phyloP scores from a whole-genome alignment of 2,888 invertebrate species.

The Nezara viridula region DNA sequence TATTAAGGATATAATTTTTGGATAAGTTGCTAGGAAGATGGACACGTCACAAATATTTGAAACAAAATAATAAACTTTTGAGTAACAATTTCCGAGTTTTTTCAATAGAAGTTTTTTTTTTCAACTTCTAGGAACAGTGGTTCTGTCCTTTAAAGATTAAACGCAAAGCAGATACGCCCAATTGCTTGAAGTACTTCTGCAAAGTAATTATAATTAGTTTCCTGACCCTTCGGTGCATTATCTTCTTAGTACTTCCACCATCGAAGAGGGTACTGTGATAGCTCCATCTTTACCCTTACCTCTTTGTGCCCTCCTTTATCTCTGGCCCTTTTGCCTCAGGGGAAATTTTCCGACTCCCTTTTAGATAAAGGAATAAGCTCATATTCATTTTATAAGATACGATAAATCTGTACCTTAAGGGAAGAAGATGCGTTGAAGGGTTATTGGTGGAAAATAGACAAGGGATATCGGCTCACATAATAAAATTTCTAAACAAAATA shows the following conservation, averaged over 20 bases:
- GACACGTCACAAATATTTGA: too few relatives aligned
- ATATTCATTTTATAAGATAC: slow-evolving; percentile 55
- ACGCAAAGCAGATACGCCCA: background rate
- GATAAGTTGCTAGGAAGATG: too few relatives aligned
- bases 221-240: background rate
- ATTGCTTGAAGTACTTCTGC: background rate
- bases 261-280: background rate
- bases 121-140: too few relatives aligned
- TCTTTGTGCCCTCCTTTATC: slow-evolving; percentile 31
- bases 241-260: background rate
- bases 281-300: background rate
- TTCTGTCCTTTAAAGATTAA: too few relatives aligned
- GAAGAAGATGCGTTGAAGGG: background rate
- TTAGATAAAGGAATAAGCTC: slow-evolving; percentile 54
- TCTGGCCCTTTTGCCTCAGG: background rate
- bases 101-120: too few relatives aligned
- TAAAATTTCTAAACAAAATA: background rate
- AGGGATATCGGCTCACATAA: background rate
- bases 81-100: too few relatives aligned
- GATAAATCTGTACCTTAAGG: background rate
- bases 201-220: background rate
- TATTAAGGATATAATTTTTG: too few relatives aligned
- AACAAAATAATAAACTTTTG: too few relatives aligned
- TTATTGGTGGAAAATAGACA: background rate
- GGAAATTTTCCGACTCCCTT: slow-evolving; percentile 43